These are phyloP conservation scores for Tetraodon nigroviridis DNA, from an alignment of 2,113 vertebrate species.

Conservation along the genomic window DNA sequence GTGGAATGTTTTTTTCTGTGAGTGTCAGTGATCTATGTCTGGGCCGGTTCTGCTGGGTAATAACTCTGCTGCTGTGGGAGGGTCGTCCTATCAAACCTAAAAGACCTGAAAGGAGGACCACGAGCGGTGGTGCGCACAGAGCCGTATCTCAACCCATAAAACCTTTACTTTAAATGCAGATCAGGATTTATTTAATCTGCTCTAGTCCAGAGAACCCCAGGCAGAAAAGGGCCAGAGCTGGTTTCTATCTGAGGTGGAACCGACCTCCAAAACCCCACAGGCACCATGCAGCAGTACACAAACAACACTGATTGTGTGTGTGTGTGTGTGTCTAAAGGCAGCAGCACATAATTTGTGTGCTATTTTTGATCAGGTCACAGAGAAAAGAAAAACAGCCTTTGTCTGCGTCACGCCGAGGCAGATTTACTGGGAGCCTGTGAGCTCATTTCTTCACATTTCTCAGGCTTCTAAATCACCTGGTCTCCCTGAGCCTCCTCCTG, in stretches of 20 bases:
- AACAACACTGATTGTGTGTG: not conserved
- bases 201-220: no score
- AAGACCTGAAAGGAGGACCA: slow-evolving; percentile 1
- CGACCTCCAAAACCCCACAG: no score
- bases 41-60: slow-evolving; percentile 24
- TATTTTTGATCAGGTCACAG: slow-evolving; percentile 53
- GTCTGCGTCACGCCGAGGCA: slow-evolving; percentile 34
- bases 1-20: slow-evolving; percentile 27
- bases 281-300: not conserved
- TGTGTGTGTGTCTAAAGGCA: slow-evolving; percentile 3
- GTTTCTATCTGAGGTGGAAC: no score
- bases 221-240: no score
- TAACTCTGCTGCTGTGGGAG: slow-evolving; percentile 23
- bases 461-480: slow-evolving; percentile 60
- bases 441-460: slow-evolving; percentile 61
- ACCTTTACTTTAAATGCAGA: slow-evolving; percentile 4
- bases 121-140: not conserved
- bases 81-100: slow-evolving; percentile 4
- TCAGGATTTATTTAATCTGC: not conserved
- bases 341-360: slow-evolving; percentile 40
- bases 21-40: slow-evolving; percentile 35
- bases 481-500: slow-evolving; percentile 25
- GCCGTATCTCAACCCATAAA: slow-evolving; percentile 8
- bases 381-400: slow-evolving; percentile 42
- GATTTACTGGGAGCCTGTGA: slow-evolving; percentile 65